phyloP scores from a whole-genome alignment of 1,140 invertebrate species.

The Eupeodes corollae region DNA sequence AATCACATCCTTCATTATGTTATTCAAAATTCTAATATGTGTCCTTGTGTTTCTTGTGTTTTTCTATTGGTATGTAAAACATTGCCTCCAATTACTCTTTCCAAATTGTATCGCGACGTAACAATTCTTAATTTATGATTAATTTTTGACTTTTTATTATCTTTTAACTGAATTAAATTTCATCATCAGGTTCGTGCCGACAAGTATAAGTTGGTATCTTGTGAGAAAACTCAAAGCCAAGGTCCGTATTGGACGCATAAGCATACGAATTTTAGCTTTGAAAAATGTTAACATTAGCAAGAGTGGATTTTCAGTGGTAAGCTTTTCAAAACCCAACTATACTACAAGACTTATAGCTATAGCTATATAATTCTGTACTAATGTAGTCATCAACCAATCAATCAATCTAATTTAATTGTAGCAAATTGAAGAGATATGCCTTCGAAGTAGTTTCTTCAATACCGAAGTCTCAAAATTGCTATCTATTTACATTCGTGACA shows the following conservation, averaged over 20 bases:
- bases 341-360: no score
- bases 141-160: constrained; percentile 1
- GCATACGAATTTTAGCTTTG: constrained; percentile 48
- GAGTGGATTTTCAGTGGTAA: constrained; percentile 56
- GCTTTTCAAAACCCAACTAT: no score
- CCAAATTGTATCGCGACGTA: not conserved
- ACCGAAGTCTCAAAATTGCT: constrained; percentile 79
- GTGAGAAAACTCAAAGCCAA: constrained; percentile 50
- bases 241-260: constrained; percentile 52
- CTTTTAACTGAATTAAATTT: constrained; percentile 8
- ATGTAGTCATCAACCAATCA: constrained; percentile 1
- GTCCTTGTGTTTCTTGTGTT: constrained; percentile 20
- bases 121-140: not conserved
- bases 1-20: no score
- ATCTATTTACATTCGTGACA: constrained; percentile 69
- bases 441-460: constrained; percentile 81
- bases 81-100: not conserved
- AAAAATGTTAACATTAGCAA: constrained; percentile 54
- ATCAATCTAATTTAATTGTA: constrained; percentile 36
- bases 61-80: constrained; percentile 25
- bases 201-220: constrained; percentile 50
- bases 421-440: constrained; percentile 76
- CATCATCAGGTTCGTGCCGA: constrained; percentile 53
- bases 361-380: not conserved
- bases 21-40: constrained; percentile 23